Conservation (phyloP, 1,140 invertebrate genomes). For the Drosophila santomea region DNA sequence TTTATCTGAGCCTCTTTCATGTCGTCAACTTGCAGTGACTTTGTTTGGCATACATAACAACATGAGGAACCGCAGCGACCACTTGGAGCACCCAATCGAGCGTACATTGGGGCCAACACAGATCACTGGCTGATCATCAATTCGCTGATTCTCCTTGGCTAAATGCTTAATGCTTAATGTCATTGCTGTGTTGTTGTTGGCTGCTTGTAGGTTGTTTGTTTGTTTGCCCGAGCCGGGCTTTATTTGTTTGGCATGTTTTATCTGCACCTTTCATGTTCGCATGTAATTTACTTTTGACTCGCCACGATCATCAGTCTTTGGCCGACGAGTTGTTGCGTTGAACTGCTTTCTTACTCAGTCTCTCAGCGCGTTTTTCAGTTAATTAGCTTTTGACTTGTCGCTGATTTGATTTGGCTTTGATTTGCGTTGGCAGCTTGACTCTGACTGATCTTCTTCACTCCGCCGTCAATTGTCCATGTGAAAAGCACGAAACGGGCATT, state of each 20-base stretch:
- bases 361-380: conserved; percentile 58
- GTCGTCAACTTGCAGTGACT: conserved; percentile 80
- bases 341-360: conserved; percentile 19
- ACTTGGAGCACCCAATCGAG: conserved; percentile 17
- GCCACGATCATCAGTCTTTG: conserved; percentile 48
- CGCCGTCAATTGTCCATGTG: conserved; percentile 71
- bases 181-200: conserved; percentile 49
- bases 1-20: conserved; percentile 65
- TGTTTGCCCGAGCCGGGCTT: conserved; percentile 56
- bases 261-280: conserved; percentile 81
- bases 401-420: conserved; percentile 65
- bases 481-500: conserved; percentile 68
- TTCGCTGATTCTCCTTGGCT: conserved; percentile 58
- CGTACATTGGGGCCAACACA: conserved; percentile 54
- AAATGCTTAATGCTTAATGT: conserved; percentile 71
- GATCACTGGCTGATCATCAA: conserved; percentile 77
- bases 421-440: conserved; percentile 32
- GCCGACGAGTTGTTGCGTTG: conserved; percentile 1
- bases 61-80: conserved; percentile 20
- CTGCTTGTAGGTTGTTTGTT: conserved; percentile 19
- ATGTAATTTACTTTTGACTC: conserved; percentile 76
- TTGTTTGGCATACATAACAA: conserved; percentile 83
- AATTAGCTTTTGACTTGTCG: conserved; percentile 75
- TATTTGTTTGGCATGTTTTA: conserved; percentile 81
- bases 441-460: conserved; percentile 51